These are phyloP conservation scores for Hippolais icterina DNA, from an alignment of 2,113 vertebrate species.

Conservation along the genomic window DNA sequence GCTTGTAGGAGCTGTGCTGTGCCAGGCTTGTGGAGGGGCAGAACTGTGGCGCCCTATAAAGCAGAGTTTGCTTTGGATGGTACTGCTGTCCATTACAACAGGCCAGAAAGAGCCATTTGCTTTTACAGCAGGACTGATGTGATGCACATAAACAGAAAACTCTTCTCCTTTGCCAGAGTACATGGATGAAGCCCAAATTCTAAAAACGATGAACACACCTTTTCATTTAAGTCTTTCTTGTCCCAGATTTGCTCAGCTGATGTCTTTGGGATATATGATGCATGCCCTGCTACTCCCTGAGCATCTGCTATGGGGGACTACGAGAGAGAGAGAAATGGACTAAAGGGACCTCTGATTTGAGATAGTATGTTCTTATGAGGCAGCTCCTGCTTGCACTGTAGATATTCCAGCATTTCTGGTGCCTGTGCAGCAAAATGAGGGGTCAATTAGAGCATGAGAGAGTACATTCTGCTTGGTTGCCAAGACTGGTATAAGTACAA, in stretches of 20 bases:
- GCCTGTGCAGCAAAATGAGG: not conserved
- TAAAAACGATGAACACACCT: not conserved
- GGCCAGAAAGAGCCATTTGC: not conserved
- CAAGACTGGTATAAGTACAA: not conserved
- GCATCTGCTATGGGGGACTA: constrained; percentile 23
- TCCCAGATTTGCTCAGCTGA: constrained; percentile 29
- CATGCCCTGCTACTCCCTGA: constrained; percentile 1
- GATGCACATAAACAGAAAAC: not conserved
- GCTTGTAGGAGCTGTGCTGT: not conserved
- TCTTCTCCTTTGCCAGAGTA: not conserved
- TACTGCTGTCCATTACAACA: not conserved
- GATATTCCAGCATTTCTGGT: not conserved
- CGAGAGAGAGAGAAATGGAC: not conserved
- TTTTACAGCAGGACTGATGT: not conserved
- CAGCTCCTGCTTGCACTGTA: not conserved
- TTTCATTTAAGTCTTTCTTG: not conserved
- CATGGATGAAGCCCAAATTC: not conserved
- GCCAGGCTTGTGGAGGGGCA: not conserved
- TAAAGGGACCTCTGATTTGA: not conserved
- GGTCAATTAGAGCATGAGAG: not conserved
- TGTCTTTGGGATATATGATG: constrained; percentile 18
- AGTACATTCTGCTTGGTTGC: not conserved
- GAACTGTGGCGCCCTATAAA: not conserved
- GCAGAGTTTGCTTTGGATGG: not conserved
- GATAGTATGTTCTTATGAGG: not conserved